Base-by-base conservation (phyloP, 2,797 vertebrate genomes). In the Tiaroga cobitis region DNA sequence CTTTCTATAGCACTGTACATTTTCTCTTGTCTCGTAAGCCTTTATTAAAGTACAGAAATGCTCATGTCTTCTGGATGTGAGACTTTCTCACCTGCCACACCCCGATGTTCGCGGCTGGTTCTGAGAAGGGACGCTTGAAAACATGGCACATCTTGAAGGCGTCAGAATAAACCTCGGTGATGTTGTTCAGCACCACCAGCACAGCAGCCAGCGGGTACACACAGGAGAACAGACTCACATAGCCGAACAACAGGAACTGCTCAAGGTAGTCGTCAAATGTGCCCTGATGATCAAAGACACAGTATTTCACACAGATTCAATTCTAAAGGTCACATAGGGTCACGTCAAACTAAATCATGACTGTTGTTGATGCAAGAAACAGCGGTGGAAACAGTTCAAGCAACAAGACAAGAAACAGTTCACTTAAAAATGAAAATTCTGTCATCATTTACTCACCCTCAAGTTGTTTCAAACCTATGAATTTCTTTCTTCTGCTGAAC, bases 221-320 rank as follows among this genome's bases (percentile, higher is more conserved):
- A 51, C 97, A 99, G 1, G 98, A 99, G 93, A 99, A 99, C 82
- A 99, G 96, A 87, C 98, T 99, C 93, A 99, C 97, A 0, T 99
- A 99, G 24, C 98, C 98, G 72, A 99, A 99, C 54, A 98, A 96
- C 84, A 99, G 94, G 91, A 99, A 99, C 29, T 97, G 90, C 90
- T 99, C 98, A 93, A 99, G 92, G 92, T 99, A 99, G 92, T 99
- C 98, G 86, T 99, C 98, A 90, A 99, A 99, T 4, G 98, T 99
- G 0, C 97, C 98, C 98, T 99, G 91, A n/a, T 46, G 21, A 85
- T 63, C 34, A 74, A 67, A 83, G 34, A 74, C 6, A 10, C 8
- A 3, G 43, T 15, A 54, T 11, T 76, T 34, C 10, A 86, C 37
- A 84, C 29, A 49, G 15, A 65, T 32, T 65, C 3, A 32, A 59